Evolutionary conservation across 2,888 invertebrate genomes (phyloP).

Genomic region (Dynastes tityus): DNA sequence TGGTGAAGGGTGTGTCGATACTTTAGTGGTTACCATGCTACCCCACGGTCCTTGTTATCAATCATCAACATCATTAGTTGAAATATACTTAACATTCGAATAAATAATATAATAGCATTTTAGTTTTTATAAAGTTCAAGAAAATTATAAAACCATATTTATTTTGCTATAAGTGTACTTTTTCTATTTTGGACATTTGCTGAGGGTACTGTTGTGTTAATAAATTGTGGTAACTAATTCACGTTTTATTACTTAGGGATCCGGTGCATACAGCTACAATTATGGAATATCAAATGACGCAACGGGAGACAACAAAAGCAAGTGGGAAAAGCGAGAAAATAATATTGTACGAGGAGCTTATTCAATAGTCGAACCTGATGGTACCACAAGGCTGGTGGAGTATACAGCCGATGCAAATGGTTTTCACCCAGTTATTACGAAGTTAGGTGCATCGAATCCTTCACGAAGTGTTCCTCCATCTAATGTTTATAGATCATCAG

Average conservation of each 20-base stretch:
- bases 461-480: neutral
- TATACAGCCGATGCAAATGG: constrained; percentile 65
- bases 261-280: constrained; percentile 61
- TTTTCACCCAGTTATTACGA: constrained; percentile 65
- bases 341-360: constrained; percentile 66
- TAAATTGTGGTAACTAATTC: too few species aligned
- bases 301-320: constrained; percentile 67
- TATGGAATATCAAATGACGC: constrained; percentile 67
- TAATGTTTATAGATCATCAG: neutral
- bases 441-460: constrained; percentile 59
- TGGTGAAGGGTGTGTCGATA: too few species aligned
- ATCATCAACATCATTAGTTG: too few species aligned
- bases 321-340: constrained; percentile 67
- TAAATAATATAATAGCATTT: too few species aligned
- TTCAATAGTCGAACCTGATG: constrained; percentile 66
- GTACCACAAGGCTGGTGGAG: constrained; percentile 66
- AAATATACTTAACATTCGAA: too few species aligned
- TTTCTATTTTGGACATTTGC: too few species aligned
- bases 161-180: too few species aligned
- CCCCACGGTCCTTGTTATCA: too few species aligned
- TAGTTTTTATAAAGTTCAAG: too few species aligned
- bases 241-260: neutral
- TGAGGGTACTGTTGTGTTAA: too few species aligned
- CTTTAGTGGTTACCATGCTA: too few species aligned
- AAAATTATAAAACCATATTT: too few species aligned